These are phyloP conservation scores for Syrista parreyssii DNA, from an alignment of 2,888 invertebrate genomes.

Conservation along the genomic window DNA sequence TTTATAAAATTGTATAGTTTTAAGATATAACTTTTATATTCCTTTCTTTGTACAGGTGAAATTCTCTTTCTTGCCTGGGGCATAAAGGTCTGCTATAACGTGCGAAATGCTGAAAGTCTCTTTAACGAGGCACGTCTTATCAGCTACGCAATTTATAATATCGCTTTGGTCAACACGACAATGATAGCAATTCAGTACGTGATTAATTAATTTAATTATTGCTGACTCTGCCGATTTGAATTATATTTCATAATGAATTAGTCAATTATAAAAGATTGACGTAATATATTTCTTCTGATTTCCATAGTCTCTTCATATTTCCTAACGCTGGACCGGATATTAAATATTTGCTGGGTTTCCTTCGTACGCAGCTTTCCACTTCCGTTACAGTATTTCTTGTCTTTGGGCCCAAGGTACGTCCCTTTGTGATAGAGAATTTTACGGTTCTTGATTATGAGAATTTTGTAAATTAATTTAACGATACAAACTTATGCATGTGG, in stretches of 20 bases:
- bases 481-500: not conserved
- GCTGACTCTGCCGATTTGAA: not conserved
- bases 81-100: slow-evolving; percentile 86
- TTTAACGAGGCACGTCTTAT: slow-evolving; percentile 94
- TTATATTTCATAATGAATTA: not conserved
- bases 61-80: slow-evolving; percentile 85
- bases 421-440: slow-evolving; percentile 13
- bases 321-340: slow-evolving; percentile 91
- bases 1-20: not conserved
- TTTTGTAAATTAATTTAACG: not conserved
- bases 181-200: slow-evolving; percentile 96
- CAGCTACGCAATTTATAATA: slow-evolving; percentile 95
- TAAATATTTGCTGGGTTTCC: slow-evolving; percentile 90
- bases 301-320: slow-evolving; percentile 83
- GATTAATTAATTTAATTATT: slow-evolving; percentile 19
- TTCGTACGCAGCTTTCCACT: slow-evolving; percentile 92
- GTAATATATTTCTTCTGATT: not conserved
- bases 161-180: slow-evolving; percentile 89
- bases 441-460: not conserved
- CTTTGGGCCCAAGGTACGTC: slow-evolving; percentile 84
- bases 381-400: slow-evolving; percentile 87
- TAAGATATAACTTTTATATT: slow-evolving; percentile 18
- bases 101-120: slow-evolving; percentile 89
- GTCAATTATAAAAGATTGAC: not conserved
- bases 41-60: slow-evolving; percentile 71